Evolutionary conservation across 2,113 vertebrate species (phyloP), one percentile per base, ranked within the genome.

Genomic region (Datnioides undecimradiatus): DNA sequence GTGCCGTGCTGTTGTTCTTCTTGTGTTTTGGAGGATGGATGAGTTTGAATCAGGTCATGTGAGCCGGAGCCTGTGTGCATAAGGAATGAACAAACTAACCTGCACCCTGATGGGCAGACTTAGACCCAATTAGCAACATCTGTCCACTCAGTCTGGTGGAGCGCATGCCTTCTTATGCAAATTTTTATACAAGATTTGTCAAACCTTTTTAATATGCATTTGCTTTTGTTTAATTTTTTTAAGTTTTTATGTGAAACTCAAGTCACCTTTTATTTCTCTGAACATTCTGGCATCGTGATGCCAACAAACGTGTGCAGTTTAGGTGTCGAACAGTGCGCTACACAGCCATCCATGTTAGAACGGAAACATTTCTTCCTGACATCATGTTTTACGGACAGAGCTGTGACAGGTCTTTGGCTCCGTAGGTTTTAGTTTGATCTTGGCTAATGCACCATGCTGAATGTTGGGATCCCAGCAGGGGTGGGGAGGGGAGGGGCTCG

Each of bases 131-230:
- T 57, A 40, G 75, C 75, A 79, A 52, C 82, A 69, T 45, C 83
- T 65, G 80, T 83, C 90, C 81, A 54, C 64, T 89, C 70, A n/a
- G 73, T 77, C 59, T 38, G 57, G 85, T 75, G 76, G 78, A 88
- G 49, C 66, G 81, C 92, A 93, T 91, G 91, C 90, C 91, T 88
- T 92, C 88, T 95, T 95, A 94, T 94, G 94, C 95, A 95, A 95
- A 84, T 83, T 92, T 94, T 94, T 91, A 92, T 90, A 93, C 83
- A 38, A 79, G 72, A 84, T 88, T 90, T 91, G 87, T 93, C 64
- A 58, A 80, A 89, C 40, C 23, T 82, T 91, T 94, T 93, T 81
- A 78, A 92, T 92, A 93, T 94, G 92, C 90, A 94, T 94, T 88
- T 85, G 57, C 33, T 77, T 93, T 88, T 43, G 25, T 81, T 88